These are phyloP conservation scores for Rhinolophus sinicus DNA, from an alignment of 2,113 vertebrate genomes.

Conservation along the genomic window DNA sequence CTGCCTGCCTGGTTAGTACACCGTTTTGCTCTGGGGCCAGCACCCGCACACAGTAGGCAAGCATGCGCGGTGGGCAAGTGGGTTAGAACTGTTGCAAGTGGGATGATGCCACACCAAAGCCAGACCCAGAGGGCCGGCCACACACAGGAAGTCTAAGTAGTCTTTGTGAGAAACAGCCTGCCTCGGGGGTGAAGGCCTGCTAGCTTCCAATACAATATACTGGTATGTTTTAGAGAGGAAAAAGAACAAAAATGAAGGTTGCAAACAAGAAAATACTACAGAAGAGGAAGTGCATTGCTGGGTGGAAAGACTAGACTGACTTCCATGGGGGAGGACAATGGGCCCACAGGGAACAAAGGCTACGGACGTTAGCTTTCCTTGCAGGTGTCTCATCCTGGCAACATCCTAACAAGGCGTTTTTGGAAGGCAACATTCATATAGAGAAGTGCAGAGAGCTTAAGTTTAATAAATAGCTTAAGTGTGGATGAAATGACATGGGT, in stretches of 20 bases:
- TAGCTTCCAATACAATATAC: neutral
- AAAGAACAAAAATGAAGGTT: neutral
- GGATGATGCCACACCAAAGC: neutral
- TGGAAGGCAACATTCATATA: neutral
- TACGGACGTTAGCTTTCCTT: rapidly evolving
- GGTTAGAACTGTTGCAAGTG: neutral
- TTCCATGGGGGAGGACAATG: neutral
- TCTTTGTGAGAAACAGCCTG: neutral
- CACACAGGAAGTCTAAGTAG: neutral
- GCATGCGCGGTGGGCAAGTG: neutral
- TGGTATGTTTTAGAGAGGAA: neutral
- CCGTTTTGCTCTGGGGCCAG: neutral
- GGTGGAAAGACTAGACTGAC: neutral
- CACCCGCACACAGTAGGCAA: neutral
- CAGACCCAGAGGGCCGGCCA: neutral
- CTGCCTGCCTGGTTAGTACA: too few relatives aligned
- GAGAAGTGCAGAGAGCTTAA: neutral
- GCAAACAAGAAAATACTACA: neutral
- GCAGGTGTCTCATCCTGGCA: neutral
- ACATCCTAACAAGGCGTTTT: neutral
- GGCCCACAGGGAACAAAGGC: too few relatives aligned
- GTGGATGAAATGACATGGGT: neutral
- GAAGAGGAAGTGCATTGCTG: neutral
- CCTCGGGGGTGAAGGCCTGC: neutral
- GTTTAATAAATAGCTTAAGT: neutral